A percentile compares a stretch with the other conserved stretches of the same genome.
Evolutionary conservation across 2,888 invertebrate species (phyloP).

Genomic region (Chromoteleia sp.): DNA sequence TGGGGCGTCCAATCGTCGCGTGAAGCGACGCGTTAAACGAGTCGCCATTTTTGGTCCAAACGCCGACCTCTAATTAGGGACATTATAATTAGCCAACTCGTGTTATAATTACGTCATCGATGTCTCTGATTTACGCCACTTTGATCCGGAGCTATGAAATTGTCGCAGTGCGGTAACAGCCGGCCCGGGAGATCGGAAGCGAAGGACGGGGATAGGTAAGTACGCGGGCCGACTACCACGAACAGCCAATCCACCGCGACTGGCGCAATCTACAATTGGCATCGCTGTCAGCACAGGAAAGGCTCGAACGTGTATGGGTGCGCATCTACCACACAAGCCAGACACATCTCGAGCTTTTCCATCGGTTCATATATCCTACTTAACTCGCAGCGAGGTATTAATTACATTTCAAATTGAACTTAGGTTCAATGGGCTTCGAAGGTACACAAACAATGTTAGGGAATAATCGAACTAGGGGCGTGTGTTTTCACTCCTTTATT

Average conservation of each 20-base stretch:
- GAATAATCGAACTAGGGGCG: constrained; percentile 25
- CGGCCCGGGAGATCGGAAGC: constrained; percentile 74
- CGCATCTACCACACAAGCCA: neutral
- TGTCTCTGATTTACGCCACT: constrained; percentile 49
- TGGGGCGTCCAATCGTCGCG: constrained; percentile 15
- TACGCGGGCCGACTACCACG: constrained; percentile 44
- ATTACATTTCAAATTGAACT: constrained; percentile 49
- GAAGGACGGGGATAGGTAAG: constrained; percentile 61
- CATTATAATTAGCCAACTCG: constrained; percentile 41
- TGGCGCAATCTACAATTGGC: constrained; percentile 52
- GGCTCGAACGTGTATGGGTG: constrained; percentile 12
- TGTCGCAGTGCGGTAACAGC: constrained; percentile 83
- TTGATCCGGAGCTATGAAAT: constrained; percentile 79
- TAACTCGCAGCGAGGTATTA: constrained; percentile 47
- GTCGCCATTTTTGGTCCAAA: constrained; percentile 5
- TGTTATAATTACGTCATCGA: constrained; percentile 59
- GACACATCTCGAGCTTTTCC: constrained; percentile 13
- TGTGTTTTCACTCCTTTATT: constrained; percentile 15
- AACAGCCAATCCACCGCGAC: constrained; percentile 46
- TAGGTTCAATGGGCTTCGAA: constrained; percentile 39
- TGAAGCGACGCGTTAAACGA: constrained; percentile 25
- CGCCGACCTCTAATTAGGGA: constrained; percentile 30
- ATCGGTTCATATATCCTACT: constrained; percentile 45
- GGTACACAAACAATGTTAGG: constrained; percentile 42
- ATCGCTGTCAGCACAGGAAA: constrained; percentile 56